These are phyloP conservation scores for Ypsolopha scabrella DNA, from an alignment of 2,888 invertebrate species.

Conservation along the genomic window DNA sequence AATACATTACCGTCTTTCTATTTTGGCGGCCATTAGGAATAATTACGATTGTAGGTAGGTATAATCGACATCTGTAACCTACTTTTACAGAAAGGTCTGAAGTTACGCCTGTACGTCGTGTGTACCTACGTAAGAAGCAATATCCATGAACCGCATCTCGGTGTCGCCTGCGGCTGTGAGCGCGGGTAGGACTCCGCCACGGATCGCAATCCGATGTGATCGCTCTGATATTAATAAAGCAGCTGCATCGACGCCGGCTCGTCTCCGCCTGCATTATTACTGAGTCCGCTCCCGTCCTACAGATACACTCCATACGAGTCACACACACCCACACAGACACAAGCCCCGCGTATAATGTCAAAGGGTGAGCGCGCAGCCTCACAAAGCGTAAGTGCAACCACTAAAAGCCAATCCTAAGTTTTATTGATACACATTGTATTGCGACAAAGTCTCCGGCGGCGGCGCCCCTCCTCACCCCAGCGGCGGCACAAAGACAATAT, in stretches of 20 bases:
- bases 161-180: slow-evolving; percentile 1
- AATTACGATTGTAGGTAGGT: no score
- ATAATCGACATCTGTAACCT: no score
- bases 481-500: slow-evolving; percentile 69
- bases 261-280: slow-evolving; percentile 44
- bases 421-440: slow-evolving; percentile 72
- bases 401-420: slow-evolving; percentile 72
- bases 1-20: no score
- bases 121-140: background rate
- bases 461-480: slow-evolving; percentile 57
- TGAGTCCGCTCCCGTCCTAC: slow-evolving; percentile 19
- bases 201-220: slow-evolving; percentile 14
- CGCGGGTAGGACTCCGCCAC: background rate
- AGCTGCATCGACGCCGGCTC: slow-evolving; percentile 31
- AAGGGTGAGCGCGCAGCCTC: slow-evolving; percentile 68
- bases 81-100: no score
- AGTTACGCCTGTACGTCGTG: background rate
- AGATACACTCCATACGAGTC: slow-evolving; percentile 22
- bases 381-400: slow-evolving; percentile 72
- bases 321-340: slow-evolving; percentile 16
- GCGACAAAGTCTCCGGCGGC: slow-evolving; percentile 68
- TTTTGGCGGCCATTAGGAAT: no score
- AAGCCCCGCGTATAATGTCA: slow-evolving; percentile 62
- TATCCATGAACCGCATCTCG: background rate
- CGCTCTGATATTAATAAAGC: slow-evolving; percentile 35